A percentile compares a stretch with the other conserved stretches of the same genome.
These are phyloP conservation scores for Drosophila rhopaloa DNA, from an alignment of 1,140 invertebrate species.

Conservation along the genomic window DNA sequence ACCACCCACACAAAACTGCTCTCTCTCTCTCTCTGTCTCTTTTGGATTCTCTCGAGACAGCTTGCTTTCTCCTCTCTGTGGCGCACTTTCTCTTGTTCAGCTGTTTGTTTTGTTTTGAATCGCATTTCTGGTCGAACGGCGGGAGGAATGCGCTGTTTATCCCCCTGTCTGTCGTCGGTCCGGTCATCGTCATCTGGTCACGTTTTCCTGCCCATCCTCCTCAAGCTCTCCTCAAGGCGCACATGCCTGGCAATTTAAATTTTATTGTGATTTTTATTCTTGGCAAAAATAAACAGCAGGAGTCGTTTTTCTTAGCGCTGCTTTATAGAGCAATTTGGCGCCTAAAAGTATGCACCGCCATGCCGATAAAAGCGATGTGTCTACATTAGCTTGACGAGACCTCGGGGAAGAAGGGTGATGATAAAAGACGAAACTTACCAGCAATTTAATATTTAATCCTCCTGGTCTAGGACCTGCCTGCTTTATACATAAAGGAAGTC, in stretches of 20 bases:
- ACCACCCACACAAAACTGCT: constrained; percentile 52
- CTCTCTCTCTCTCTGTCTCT: neutral
- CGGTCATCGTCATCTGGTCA: constrained; percentile 47
- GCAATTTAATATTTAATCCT: constrained; percentile 33
- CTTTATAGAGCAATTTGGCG: constrained; percentile 66
- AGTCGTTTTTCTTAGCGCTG: constrained; percentile 1
- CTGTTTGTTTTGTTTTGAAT: constrained; percentile 81
- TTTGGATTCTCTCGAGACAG: neutral
- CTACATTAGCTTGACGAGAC: constrained; percentile 26
- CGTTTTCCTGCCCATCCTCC: constrained; percentile 29
- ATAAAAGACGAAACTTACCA: constrained; percentile 25
- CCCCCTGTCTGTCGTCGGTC: constrained; percentile 21
- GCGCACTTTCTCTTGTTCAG: constrained; percentile 41
- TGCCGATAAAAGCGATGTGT: constrained; percentile 27
- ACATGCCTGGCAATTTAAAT: constrained; percentile 69
- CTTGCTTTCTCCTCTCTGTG: constrained; percentile 10
- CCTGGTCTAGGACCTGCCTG: constrained; percentile 6
- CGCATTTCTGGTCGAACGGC: constrained; percentile 41
- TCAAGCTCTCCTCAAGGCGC: constrained; percentile 14
- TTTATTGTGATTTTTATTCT: constrained; percentile 75
- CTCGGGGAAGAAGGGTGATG: constrained; percentile 24
- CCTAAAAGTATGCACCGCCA: constrained; percentile 43
- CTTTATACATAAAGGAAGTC: constrained; percentile 1
- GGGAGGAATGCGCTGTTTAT: constrained; percentile 18
- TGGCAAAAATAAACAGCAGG: constrained; percentile 54